Conservation (phyloP, 23 tunicate species). For the Oikopleura albicans region DNA sequence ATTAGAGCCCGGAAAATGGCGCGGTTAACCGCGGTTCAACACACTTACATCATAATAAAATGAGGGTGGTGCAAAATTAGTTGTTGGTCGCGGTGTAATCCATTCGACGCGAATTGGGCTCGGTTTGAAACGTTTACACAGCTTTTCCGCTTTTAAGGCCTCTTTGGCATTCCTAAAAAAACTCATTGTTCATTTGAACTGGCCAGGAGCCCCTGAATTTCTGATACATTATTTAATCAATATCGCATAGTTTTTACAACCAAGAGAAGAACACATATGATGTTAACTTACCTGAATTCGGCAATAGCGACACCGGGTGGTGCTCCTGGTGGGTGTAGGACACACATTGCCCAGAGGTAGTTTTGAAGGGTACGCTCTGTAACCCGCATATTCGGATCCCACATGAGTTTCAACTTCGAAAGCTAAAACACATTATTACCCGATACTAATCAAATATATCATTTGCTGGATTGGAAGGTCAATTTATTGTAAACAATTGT, state of each 20-base stretch:
- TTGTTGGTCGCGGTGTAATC: not conserved
- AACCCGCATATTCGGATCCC: not conserved
- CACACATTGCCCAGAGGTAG: not conserved
- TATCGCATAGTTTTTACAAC: too few relatives aligned
- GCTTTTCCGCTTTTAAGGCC: not conserved
- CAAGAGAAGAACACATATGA: too few relatives aligned
- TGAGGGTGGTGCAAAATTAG: not conserved
- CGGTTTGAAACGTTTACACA: not conserved
- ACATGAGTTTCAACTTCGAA: not conserved
- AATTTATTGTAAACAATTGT: too few relatives aligned
- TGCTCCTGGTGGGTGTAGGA: not conserved
- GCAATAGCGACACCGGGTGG: conserved; percentile 12
- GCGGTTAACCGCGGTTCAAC: too few relatives aligned
- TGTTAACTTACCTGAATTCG: not conserved
- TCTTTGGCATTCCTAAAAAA: not conserved
- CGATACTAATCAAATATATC: not conserved
- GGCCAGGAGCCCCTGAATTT: too few relatives aligned
- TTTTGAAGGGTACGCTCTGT: not conserved
- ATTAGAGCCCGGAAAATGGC: too few relatives aligned
- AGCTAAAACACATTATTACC: conserved; percentile 27
- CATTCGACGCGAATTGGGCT: not conserved
- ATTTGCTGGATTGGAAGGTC: too few relatives aligned
- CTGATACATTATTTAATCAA: too few relatives aligned
- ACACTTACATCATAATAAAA: conserved; percentile 4
- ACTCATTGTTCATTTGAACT: too few relatives aligned